Conservation (phyloP, 2,113 vertebrate species). For the Phoxinus phoxinus region DNA sequence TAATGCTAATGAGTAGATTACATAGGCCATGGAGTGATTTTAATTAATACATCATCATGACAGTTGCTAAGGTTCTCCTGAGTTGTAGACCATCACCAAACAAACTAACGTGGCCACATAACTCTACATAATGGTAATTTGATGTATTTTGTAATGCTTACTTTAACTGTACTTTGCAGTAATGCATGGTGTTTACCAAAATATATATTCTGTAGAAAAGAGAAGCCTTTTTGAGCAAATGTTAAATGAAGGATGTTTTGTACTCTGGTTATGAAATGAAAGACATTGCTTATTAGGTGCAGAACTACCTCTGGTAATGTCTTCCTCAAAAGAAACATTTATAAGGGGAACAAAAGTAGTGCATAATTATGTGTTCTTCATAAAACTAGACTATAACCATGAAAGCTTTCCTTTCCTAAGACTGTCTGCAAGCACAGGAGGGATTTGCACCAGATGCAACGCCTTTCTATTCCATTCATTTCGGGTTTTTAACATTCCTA, state of each 20-base stretch:
- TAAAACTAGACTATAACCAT: slow-evolving; percentile 14
- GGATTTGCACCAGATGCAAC: not conserved
- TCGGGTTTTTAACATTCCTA: slow-evolving; percentile 9
- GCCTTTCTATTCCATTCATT: not conserved
- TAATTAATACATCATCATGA: not conserved
- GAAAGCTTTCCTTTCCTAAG: slow-evolving; percentile 14
- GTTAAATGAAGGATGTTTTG: not conserved
- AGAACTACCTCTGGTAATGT: not conserved
- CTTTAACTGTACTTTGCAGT: not conserved
- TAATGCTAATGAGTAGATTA: slow-evolving; percentile 23
- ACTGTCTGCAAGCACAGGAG: not conserved
- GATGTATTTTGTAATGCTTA: not conserved
- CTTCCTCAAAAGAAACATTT: slow-evolving; percentile 56
- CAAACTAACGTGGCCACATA: not conserved
- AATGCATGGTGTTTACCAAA: not conserved
- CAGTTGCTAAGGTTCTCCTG: not conserved
- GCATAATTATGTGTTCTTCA: slow-evolving; percentile 28
- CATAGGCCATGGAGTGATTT: slow-evolving; percentile 28
- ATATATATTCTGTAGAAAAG: not conserved
- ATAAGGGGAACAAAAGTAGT: slow-evolving; percentile 1
- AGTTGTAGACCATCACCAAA: not conserved
- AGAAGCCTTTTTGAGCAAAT: not conserved
- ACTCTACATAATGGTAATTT: not conserved
- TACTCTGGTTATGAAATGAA: not conserved
- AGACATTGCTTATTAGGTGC: not conserved